Base-by-base conservation (phyloP, 2,797 vertebrate genomes). In the Hypotaenidia okinawae region DNA sequence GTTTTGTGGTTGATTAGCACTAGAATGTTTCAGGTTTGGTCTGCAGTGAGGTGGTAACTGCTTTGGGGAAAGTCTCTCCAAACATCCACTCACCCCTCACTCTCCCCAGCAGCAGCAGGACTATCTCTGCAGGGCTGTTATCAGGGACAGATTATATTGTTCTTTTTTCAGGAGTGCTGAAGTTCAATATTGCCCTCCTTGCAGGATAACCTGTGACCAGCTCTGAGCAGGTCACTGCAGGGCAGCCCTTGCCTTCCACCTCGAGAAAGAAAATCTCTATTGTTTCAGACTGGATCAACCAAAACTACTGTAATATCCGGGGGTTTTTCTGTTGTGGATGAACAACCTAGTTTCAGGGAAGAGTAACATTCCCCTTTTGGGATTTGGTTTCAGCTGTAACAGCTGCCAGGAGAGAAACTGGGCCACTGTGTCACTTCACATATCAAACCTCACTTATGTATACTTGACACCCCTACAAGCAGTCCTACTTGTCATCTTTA, bases 371-470 rank as follows among this genome's bases (percentile, higher is more conserved):
- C 24, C 33, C 22, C 79, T 67, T 70, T 28, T 18, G 75, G 82
- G 82, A 73, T 93, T 93, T 72, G 57, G 6, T 5, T 79, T 52
- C 64, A 89, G 74, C 70, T 92, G 0, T 13, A 55, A 58, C 33
- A 64, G 52, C 66, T 86, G 90, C 61, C 70, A 78, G 47, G 32
- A 82, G 39, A 64, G 69, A 94, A 96, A 96, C 10, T 76, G 74
- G 91, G 94, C 70, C 61, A 87, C 43, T 86, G 73, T 95, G 94
- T 69, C 80, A 85, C n/a, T 64, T 55, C n/a, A 62, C 27, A 16
- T 47, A 67, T n/a, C 86, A 90, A 52, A 78, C 55, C 43, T 93
- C 39, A 23, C 35, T 68, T 11, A 7, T 0, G 12, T 25, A 2
- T 33, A 51, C 77, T 35, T 75, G 85, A 55, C 43, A 61, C 33